These are phyloP conservation scores for Cololabis saira DNA, from an alignment of 2,113 vertebrate species.

Conservation along the genomic window DNA sequence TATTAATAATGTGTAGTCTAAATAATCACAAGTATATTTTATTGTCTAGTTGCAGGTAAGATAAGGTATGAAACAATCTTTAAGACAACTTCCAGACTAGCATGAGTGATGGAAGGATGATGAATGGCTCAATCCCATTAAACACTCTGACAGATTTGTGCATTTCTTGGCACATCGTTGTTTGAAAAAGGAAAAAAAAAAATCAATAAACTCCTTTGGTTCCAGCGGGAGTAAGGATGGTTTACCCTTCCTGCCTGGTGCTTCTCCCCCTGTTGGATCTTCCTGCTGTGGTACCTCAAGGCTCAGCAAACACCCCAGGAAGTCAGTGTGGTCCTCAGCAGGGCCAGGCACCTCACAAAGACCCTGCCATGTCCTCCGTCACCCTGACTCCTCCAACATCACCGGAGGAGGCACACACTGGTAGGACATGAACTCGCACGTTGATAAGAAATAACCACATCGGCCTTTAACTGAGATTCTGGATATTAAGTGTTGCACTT, in stretches of 20 bases:
- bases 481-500: not conserved
- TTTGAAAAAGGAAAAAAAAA: no score
- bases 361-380: constrained; percentile 96
- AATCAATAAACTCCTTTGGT: constrained; percentile 68
- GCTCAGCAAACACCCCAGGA: constrained; percentile 87
- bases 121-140: not conserved
- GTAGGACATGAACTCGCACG: constrained; percentile 67
- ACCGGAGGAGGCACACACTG: constrained; percentile 96
- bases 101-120: not conserved
- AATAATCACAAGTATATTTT: constrained; percentile 5
- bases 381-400: constrained; percentile 97
- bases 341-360: constrained; percentile 92
- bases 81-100: not conserved
- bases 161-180: not conserved
- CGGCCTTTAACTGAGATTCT: not conserved
- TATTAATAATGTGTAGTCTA: not conserved
- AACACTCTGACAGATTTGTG: not conserved
- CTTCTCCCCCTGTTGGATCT: constrained; percentile 95
- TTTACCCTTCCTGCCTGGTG: constrained; percentile 96
- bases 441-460: not conserved
- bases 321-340: constrained; percentile 90
- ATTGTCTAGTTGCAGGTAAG: not conserved
- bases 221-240: constrained; percentile 96
- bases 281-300: constrained; percentile 85
- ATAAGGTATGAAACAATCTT: not conserved